Evolutionary conservation across 2,888 invertebrate genomes (phyloP).

Genomic region (Caenorhabditis auriculariae): DNA sequence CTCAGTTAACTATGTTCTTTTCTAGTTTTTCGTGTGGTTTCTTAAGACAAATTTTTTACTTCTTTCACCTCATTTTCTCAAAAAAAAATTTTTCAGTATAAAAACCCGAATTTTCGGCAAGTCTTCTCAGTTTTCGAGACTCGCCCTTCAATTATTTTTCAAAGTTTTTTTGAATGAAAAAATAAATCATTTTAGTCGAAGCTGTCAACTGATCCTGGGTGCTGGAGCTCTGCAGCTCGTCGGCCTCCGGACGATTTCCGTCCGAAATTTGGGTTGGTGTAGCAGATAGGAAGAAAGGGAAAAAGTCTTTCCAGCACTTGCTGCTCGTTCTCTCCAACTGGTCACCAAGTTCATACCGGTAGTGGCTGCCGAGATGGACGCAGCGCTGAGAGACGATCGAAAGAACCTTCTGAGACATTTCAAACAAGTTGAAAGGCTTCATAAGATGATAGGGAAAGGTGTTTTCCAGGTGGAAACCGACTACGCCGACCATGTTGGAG

Average conservation of each 20-base stretch:
- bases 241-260: constrained; percentile 83
- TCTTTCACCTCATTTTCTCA: no score
- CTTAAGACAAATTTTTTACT: no score
- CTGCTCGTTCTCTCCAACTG: constrained; percentile 68
- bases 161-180: background rate
- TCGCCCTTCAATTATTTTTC: background rate
- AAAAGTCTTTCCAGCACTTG: constrained; percentile 63
- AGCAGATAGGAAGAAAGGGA: no score
- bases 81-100: no score
- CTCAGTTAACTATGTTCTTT: no score
- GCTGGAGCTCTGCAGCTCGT: constrained; percentile 93
- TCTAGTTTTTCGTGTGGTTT: no score
- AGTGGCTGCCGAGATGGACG: constrained; percentile 40
- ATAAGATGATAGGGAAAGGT: no score
- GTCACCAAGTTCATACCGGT: constrained; percentile 69
- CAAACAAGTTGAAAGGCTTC: constrained; percentile 19
- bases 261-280: constrained; percentile 78
- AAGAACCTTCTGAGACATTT: constrained; percentile 54
- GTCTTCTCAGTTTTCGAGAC: no score
- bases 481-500: constrained; percentile 81
- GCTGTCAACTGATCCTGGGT: constrained; percentile 88
- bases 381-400: constrained; percentile 35
- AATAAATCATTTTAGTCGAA: constrained; percentile 54
- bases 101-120: no score
- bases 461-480: constrained; percentile 47